Base-by-base conservation (phyloP, 2,797 vertebrate species). In the Rhinella marina region DNA sequence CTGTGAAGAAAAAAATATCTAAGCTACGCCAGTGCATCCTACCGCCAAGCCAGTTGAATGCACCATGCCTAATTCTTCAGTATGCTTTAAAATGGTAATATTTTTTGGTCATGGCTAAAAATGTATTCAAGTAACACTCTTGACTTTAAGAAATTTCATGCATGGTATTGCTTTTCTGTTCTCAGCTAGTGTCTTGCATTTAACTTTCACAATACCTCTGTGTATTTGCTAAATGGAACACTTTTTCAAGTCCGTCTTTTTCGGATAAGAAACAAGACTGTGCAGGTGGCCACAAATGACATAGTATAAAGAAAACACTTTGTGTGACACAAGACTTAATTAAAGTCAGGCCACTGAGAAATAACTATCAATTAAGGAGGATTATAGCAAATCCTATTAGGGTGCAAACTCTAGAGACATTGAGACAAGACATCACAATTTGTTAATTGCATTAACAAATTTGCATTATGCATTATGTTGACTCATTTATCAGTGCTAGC, bases 11-110 rank as follows among this genome's bases (percentile, higher is more conserved):
- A 48, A 84, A 76, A 62, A 84, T 50, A 75, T 62, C 25, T 85
- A 50, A 62, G 23, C 41, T 62, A 64, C 16, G 32, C 57, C 57
- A 79, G n/a, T 62, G 64, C n/a, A 72, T 61, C 62, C 27, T 56
- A 52, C 56, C n/a, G 76, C 82, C 87, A 62, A 81, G 32, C 19
- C 77, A 62, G 77, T 81, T 85, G 66, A 75, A 75, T 85, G 64
- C 32, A 73, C 75, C 84, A 70, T 88, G 82, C 80, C 87, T 64
- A 85, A 88, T 88, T 85, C 76, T 64, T 85, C 82, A 85, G 61
- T 64, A 81, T 81, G 77, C 76, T 85, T 75, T 81, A 61, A 73
- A 81, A 64, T 88, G 64, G 87, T 81, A 75, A 83, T 77, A 88
- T 80, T 59, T 41, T 41, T 73, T 61, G 62, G 82, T 85, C 87